Base-by-base conservation (phyloP, 1,140 invertebrate genomes). In the Onthophagus taurus region DNA sequence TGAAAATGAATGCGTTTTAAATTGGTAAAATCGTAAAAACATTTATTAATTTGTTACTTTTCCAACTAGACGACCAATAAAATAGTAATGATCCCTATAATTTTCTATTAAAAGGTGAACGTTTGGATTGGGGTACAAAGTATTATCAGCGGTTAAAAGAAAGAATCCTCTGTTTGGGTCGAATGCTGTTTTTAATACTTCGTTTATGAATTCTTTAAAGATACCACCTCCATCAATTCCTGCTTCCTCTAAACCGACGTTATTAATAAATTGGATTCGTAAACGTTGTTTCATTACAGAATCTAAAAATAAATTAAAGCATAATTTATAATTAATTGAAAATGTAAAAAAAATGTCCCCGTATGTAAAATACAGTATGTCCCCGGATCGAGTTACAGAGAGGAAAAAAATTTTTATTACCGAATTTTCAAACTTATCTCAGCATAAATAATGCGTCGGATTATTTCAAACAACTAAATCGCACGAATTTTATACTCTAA, bases 91-190 rank as follows among this genome's bases (percentile, higher is more conserved):
- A 54, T 85, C 80, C 1, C 78, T 75, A 62, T 81, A 95, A 59
- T 96, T 83, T 4, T 85, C 80, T 13, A 89, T 77, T 0, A 97
- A 64, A 13, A 89, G 64, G 47, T 83, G 75, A 7, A 92, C 89
- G 29, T 85, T 83, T 0, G 94, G 94, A 69, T 97, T 98, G 0
- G 95, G 95, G 67, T 97, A 98, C 7, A 98, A 63, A 64, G 89
- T 80, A 58, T 94, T 90, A 57, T 97, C 91, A 48, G 82, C 83
- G 1, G 93, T 97, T 11, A 92, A 71, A 38, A 84, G 66, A 63
- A 98, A 98, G 57, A 97, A 88, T 0, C 94, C 95, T 29, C 93
- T 73, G 63, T 97, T 97, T 0, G 95, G 94, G 72, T 99, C 92
- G 64, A 97, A 97, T 0, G 89, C 87, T 0, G 92, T 94, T 66